Conservation (phyloP, 2,797 vertebrate species). For the Pseudomugil tenellus region DNA sequence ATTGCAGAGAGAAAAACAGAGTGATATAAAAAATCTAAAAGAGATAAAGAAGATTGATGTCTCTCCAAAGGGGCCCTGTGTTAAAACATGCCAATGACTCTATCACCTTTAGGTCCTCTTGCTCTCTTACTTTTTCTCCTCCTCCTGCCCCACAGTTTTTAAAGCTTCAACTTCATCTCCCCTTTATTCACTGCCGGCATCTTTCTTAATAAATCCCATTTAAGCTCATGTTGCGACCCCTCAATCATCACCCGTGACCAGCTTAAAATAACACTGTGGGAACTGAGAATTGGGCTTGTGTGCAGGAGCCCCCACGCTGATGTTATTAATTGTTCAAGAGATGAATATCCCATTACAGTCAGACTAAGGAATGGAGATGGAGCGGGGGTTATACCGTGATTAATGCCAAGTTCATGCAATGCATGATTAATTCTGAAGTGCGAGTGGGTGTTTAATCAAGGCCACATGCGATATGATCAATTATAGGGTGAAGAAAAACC, state of each 20-base stretch:
- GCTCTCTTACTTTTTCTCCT: conserved; percentile 35
- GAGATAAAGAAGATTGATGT: conserved; percentile 81
- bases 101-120: conserved; percentile 60
- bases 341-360: conserved; percentile 85
- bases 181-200: conserved; percentile 61
- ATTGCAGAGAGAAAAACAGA: conserved; percentile 74
- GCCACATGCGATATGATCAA: conserved; percentile 79
- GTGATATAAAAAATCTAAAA: conserved; percentile 68
- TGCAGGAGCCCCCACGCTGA: conserved; percentile 65
- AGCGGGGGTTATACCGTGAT: conserved; percentile 78
- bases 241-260: conserved; percentile 77
- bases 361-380: conserved; percentile 75
- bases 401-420: conserved; percentile 79
- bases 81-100: conserved; percentile 74
- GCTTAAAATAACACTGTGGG: conserved; percentile 83
- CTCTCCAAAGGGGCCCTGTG: conserved; percentile 56
- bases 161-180: conserved; percentile 43
- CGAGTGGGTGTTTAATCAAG: conserved; percentile 79
- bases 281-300: conserved; percentile 53
- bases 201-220: conserved; percentile 81
- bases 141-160: conserved; percentile 17
- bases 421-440: conserved; percentile 81
- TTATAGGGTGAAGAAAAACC: conserved; percentile 72
- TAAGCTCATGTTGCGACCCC: conserved; percentile 75
- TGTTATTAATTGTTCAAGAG: conserved; percentile 84